Evolutionary conservation across 2,113 vertebrate species (phyloP).

Genomic region (Toxotes chatareus): DNA sequence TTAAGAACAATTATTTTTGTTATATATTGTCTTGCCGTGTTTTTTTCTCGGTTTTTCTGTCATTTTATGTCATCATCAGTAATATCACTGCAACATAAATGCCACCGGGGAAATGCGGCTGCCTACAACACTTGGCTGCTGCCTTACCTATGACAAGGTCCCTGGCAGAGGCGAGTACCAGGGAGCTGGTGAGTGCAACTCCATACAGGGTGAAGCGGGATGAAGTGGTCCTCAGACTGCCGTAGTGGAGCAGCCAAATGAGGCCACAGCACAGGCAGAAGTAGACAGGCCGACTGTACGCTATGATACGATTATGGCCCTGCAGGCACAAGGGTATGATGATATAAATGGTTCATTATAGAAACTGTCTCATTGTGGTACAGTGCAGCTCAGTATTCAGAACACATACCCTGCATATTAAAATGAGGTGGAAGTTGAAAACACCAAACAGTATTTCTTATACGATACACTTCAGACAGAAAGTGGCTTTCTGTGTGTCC

Average conservation of each 20-base stretch:
- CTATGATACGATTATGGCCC: slow-evolving; percentile 99
- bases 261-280: slow-evolving; percentile 98
- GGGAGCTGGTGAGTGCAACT: slow-evolving; percentile 92
- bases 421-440: background rate
- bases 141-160: slow-evolving; percentile 95
- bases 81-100: background rate
- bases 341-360: slow-evolving; percentile 9
- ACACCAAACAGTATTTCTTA: background rate
- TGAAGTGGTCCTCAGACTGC: slow-evolving; percentile 89
- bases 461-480: background rate
- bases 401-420: background rate
- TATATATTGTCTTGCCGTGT: background rate
- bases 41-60: background rate
- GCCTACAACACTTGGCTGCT: background rate
- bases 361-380: background rate
- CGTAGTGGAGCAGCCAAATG: slow-evolving; percentile 96
- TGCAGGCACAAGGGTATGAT: slow-evolving; percentile 63
- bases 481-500: background rate
- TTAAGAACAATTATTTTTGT: background rate
- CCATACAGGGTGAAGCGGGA: slow-evolving; percentile 93
- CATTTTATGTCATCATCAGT: background rate
- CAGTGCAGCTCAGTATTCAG: background rate
- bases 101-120: background rate
- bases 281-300: slow-evolving; percentile 98
- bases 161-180: slow-evolving; percentile 93